Base-by-base conservation (phyloP, 2,113 vertebrate genomes). In the Corythornis madagascariensis region DNA sequence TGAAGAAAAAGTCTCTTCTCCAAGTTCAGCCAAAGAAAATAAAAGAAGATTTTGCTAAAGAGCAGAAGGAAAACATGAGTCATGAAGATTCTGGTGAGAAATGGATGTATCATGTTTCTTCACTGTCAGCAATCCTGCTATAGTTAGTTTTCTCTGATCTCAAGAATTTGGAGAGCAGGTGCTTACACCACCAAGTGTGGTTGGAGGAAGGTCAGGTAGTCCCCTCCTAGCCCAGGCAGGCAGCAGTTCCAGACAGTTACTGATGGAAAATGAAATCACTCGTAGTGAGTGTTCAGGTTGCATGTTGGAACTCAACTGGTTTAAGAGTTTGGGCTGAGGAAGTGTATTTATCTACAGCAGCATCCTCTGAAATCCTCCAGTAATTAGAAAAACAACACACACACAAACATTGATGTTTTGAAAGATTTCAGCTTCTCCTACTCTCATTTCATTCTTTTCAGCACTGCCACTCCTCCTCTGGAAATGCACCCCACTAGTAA, bases 31-130 rank as follows among this genome's bases (percentile, higher is more conserved):
- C 86, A 94, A 95, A 79, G 13, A 78, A 94, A 96, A 91, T 24
- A 90, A 71, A 83, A 4, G 26, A 83, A 91, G 66, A 86, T 79
- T 86, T 77, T 91, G 86, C 92, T 79, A 63, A 88, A 90, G 89
- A 73, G 28, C 60, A 93, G 88, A 83, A 89, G 84, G 94, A 97
- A 96, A 94, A 89, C 55, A 83, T 92, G 84, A 97, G 82, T 94
- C 96, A 96, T 87, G 52, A 79, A 61, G 56, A 76, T 72, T 84
- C 69, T 94, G 83, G 79, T 90, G 87, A 88, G 88, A 84, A 93
- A 94, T 88, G 85, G 61, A 91, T 56, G 83, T 69, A 71, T 87
- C 61, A 24, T 31, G 17, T 72, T 89, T 91, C 92, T 64, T 69
- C 70, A 28, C 59, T 79, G 88, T 84, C 77, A 93, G 80, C 86